Percentiles rank a stretch among this genome's conserved stretches.
Evolutionary conservation across 2,888 invertebrate genomes (phyloP).

Genomic region (Nemoura dubitans): DNA sequence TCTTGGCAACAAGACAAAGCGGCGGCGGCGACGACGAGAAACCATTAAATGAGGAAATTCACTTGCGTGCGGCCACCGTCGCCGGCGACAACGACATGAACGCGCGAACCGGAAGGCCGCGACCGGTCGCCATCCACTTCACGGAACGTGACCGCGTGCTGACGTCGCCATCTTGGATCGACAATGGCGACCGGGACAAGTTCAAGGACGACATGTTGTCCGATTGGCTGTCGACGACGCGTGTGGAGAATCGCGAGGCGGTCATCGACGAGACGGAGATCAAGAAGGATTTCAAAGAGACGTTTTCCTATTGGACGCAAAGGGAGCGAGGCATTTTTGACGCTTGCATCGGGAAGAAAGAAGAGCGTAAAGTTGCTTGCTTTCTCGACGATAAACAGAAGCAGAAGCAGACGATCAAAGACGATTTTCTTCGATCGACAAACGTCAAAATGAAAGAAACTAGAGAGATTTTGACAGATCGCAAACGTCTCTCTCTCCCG

Average conservation of each 20-base stretch:
- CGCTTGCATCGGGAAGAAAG: neutral
- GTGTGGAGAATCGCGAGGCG: neutral
- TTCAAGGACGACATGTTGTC: constrained; percentile 59
- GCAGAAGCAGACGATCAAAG: constrained; percentile 29
- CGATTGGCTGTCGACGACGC: constrained; percentile 61
- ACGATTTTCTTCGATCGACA: neutral
- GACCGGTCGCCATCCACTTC: constrained; percentile 13
- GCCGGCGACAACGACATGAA: neutral
- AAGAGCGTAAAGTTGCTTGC: neutral
- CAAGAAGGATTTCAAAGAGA: constrained; percentile 38
- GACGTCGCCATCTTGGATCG: constrained; percentile 30
- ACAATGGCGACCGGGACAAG: neutral
- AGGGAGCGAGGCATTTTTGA: neutral
- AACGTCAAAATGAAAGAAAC: constrained; percentile 1
- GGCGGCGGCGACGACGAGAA: neutral
- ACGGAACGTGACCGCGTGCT: neutral
- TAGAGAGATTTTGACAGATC: neutral
- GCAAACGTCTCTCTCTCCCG: constrained; percentile 35
- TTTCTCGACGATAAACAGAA: neutral
- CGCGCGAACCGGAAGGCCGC: constrained; percentile 1
- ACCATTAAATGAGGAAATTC: constrained; percentile 18
- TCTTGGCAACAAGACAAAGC: constrained; percentile 24
- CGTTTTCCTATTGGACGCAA: constrained; percentile 31
- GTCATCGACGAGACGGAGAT: constrained; percentile 15
- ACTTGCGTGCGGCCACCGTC: neutral